A percentile compares a stretch with the other conserved stretches of the same genome.
Conservation (phyloP, 2,113 vertebrate genomes). For the Lophotis ruficrista region DNA sequence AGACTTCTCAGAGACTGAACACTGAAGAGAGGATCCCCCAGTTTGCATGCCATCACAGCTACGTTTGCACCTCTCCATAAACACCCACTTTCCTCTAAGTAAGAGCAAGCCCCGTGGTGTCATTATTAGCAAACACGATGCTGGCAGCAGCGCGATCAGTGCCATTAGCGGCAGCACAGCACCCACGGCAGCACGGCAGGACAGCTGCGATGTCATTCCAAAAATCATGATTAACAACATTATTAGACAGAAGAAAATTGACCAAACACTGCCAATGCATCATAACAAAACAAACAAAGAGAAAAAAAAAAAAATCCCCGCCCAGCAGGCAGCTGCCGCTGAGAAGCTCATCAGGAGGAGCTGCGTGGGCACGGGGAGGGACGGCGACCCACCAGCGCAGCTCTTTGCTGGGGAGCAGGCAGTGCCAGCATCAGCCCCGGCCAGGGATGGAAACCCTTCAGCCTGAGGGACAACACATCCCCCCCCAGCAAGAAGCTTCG, state of each 20-base stretch:
- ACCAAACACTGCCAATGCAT: background rate
- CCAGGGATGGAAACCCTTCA: background rate
- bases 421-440: background rate
- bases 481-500: background rate
- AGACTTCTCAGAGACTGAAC: background rate
- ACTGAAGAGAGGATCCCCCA: background rate
- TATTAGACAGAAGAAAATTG: background rate
- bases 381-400: background rate
- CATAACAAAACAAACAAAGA: background rate
- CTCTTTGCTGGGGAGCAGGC: background rate
- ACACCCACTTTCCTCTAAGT: background rate
- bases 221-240: background rate
- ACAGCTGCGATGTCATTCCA: background rate
- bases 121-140: accelerated
- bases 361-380: background rate
- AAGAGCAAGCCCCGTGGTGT: background rate
- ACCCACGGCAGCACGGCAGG: background rate
- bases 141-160: accelerated
- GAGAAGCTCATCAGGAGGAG: background rate
- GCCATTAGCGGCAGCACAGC: background rate
- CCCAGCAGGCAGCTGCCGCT: background rate
- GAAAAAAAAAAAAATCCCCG: background rate
- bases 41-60: background rate
- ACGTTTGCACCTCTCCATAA: background rate
- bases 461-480: background rate